These are phyloP conservation scores for Epinotia brunnichana DNA, from an alignment of 2,888 invertebrate genomes.

Conservation along the genomic window DNA sequence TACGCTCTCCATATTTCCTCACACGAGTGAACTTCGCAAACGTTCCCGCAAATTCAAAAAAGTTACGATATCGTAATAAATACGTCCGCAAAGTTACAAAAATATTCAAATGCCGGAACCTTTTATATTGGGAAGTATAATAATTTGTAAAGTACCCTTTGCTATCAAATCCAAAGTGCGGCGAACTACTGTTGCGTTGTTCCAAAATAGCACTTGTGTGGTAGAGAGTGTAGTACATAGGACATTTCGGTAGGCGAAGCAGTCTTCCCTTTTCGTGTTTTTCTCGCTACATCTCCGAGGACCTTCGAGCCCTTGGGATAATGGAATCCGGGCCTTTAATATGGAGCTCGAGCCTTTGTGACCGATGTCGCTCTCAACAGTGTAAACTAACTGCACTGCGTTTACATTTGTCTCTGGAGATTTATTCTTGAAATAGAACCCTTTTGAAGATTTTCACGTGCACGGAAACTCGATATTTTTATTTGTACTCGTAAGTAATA, in stretches of 20 bases:
- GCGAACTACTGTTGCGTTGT: slow-evolving; percentile 46
- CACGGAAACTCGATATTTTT: slow-evolving; percentile 1
- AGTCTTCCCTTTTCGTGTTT: slow-evolving; percentile 56
- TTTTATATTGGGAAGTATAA: slow-evolving; percentile 46
- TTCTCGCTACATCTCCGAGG: slow-evolving; percentile 68
- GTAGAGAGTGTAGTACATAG: neutral
- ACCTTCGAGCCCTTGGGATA: slow-evolving; percentile 62
- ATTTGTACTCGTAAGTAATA: neutral
- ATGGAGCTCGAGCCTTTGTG: slow-evolving; percentile 52
- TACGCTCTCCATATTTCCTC: neutral
- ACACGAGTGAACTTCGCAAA: slow-evolving; percentile 2
- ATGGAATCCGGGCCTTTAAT: slow-evolving; percentile 71
- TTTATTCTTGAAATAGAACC: slow-evolving; percentile 14
- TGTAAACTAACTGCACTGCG: slow-evolving; percentile 31
- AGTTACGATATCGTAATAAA: slow-evolving; percentile 17
- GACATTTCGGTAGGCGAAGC: slow-evolving; percentile 9
- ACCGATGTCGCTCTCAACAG: slow-evolving; percentile 31
- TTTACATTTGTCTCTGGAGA: slow-evolving; percentile 39
- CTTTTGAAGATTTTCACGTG: slow-evolving; percentile 18
- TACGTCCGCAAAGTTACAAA: slow-evolving; percentile 29
- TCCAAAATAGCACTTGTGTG: slow-evolving; percentile 1
- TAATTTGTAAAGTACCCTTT: slow-evolving; percentile 55
- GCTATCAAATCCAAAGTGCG: slow-evolving; percentile 57
- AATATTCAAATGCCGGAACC: slow-evolving; percentile 42
- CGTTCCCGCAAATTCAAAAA: slow-evolving; percentile 3